Percentiles rank a stretch among this genome's conserved stretches.
phyloP scores from a whole-genome alignment of 2,113 vertebrate species.

The Balaenoptera acutorostrata region DNA sequence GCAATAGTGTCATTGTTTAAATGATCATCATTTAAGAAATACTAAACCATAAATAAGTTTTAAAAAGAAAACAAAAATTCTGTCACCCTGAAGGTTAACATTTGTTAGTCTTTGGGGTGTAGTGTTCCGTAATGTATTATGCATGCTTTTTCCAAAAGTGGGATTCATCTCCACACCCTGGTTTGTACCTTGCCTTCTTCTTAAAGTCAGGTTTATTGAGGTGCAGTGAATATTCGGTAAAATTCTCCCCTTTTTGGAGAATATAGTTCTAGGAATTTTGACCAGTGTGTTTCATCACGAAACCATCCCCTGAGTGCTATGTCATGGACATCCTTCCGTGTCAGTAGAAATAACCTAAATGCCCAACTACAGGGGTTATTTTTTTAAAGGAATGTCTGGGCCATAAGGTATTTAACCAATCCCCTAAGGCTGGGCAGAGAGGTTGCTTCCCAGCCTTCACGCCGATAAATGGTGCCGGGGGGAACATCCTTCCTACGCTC shows the following conservation, averaged over 20 bases:
- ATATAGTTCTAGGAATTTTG: not conserved
- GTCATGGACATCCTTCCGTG: not conserved
- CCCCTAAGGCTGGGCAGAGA: not conserved
- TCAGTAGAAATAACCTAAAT: not conserved
- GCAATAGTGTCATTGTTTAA: not conserved
- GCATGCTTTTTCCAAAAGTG: not conserved
- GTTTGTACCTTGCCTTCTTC: not conserved
- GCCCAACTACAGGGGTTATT: not conserved
- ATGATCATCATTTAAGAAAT: not conserved
- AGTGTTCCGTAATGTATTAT: accelerated
- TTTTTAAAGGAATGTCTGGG: too few species aligned
- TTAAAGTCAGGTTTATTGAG: not conserved
- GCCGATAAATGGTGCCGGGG: not conserved
- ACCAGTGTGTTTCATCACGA: not conserved
- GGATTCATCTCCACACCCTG: accelerated
- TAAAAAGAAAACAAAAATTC: not conserved
- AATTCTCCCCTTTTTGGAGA: not conserved
- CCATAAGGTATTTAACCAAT: not conserved
- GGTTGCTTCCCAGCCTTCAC: not conserved
- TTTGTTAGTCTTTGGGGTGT: accelerated
- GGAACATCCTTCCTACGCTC: too few species aligned
- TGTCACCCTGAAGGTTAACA: accelerated
- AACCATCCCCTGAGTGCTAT: too few species aligned
- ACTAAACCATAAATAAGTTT: not conserved
- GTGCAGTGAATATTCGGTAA: accelerated